phyloP scores from a whole-genome alignment of 2,797 vertebrate species.

The Sorex maritimensis region DNA sequence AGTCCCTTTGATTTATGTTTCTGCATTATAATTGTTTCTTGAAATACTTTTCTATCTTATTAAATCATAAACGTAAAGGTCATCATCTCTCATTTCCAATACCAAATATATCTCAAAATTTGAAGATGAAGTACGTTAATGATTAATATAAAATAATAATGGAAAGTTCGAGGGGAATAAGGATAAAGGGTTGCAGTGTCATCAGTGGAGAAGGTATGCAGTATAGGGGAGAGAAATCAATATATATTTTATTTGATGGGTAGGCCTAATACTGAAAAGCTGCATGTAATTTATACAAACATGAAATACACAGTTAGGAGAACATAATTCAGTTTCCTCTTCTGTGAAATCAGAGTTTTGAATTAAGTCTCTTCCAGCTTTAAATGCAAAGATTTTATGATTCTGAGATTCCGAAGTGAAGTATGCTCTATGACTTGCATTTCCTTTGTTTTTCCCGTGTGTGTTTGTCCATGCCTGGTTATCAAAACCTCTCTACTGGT shows the following conservation, averaged over 20 bases:
- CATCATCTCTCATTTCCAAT: background rate
- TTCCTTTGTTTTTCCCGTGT: background rate
- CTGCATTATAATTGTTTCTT: background rate
- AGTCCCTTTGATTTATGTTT: background rate
- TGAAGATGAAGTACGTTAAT: background rate
- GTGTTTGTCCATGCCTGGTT: background rate
- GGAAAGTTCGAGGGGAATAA: background rate
- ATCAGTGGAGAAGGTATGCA: accelerated
- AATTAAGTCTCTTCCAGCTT: slow-evolving; percentile 56
- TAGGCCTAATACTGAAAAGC: slow-evolving; percentile 45
- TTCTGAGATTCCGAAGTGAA: slow-evolving; percentile 60
- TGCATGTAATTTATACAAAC: slow-evolving; percentile 60
- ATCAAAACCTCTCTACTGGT: background rate
- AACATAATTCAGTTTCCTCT: slow-evolving; percentile 74
- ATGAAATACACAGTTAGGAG: slow-evolving; percentile 37
- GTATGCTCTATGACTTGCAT: background rate
- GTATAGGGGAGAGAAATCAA: background rate
- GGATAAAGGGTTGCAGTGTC: background rate
- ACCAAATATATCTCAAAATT: background rate
- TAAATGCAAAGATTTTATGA: slow-evolving; percentile 59
- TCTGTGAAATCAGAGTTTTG: slow-evolving; percentile 69
- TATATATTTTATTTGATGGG: background rate
- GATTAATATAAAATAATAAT: slow-evolving; percentile 15
- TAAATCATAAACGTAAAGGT: background rate
- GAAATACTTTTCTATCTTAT: background rate